A percentile compares a stretch with the other conserved stretches of the same genome.
phyloP scores from a whole-genome alignment of 2,113 vertebrate species.

The Prunella fulvescens region DNA sequence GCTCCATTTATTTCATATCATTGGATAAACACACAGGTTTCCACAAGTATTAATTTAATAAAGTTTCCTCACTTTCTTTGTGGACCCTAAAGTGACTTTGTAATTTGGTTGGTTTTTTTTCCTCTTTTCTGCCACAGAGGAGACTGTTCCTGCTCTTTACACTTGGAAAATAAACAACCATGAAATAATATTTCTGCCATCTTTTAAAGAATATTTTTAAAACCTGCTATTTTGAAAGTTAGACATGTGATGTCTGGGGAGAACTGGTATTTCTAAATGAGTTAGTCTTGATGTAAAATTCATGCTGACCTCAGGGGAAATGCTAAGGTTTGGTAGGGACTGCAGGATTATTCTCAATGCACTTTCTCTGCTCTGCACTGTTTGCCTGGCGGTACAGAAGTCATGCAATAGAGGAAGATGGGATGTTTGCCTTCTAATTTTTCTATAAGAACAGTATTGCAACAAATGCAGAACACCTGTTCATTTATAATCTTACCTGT shows the following conservation, averaged over 20 bases:
- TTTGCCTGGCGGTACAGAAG: background rate
- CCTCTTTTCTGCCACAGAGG: background rate
- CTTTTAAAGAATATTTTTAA: background rate
- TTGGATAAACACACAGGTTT: background rate
- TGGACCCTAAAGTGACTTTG: background rate
- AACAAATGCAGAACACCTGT: background rate
- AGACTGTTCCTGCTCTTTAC: background rate
- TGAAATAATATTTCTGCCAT: background rate
- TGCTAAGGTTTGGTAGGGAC: background rate
- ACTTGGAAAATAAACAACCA: background rate
- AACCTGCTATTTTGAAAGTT: background rate
- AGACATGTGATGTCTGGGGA: background rate
- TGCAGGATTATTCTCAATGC: background rate
- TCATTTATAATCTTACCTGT: conserved; percentile 1
- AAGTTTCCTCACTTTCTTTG: background rate
- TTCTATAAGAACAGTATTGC: background rate
- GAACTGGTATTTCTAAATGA: background rate
- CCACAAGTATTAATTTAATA: background rate
- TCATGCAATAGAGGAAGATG: background rate
- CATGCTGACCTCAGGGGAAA: background rate
- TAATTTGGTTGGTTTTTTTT: background rate
- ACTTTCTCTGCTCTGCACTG: background rate
- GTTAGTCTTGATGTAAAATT: background rate
- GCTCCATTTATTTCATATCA: conserved; percentile 48
- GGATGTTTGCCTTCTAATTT: background rate